Evolutionary conservation across 2,888 invertebrate species (phyloP).

Genomic region (Pyrrhosoma nymphula): DNA sequence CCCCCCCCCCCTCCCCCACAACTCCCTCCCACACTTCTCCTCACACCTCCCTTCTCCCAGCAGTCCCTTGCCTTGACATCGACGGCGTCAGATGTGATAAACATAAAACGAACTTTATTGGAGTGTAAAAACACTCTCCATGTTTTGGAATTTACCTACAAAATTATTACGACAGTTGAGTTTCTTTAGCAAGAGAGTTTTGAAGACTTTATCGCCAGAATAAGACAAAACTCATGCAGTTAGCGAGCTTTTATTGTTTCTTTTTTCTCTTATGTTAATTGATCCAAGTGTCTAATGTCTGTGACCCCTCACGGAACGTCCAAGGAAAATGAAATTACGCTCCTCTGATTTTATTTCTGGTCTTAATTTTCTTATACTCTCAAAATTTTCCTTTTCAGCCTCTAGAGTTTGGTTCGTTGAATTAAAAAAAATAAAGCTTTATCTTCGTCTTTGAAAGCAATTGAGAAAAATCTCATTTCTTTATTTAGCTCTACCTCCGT

Average conservation of each 20-base stretch:
- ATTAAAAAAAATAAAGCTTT: too few relatives aligned
- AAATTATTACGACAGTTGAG: not conserved
- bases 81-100: slow-evolving; percentile 19
- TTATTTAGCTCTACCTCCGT: too few relatives aligned
- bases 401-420: too few relatives aligned
- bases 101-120: slow-evolving; percentile 35
- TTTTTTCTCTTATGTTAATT: not conserved
- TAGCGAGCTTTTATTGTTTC: not conserved
- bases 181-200: not conserved
- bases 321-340: not conserved
- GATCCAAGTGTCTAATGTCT: not conserved
- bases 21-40: not conserved
- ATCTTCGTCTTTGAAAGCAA: too few relatives aligned
- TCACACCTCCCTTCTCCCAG: not conserved
- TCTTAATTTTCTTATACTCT: not conserved
- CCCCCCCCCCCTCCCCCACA: not conserved
- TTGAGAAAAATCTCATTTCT: too few relatives aligned
- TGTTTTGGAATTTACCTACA: not conserved
- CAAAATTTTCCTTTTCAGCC: not conserved
- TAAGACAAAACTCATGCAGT: not conserved
- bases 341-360: not conserved
- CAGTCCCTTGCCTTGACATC: not conserved
- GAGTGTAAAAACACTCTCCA: not conserved
- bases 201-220: not conserved
- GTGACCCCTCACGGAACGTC: not conserved